Conservation (phyloP, 2,113 vertebrate species). For the Holacanthus passer region DNA sequence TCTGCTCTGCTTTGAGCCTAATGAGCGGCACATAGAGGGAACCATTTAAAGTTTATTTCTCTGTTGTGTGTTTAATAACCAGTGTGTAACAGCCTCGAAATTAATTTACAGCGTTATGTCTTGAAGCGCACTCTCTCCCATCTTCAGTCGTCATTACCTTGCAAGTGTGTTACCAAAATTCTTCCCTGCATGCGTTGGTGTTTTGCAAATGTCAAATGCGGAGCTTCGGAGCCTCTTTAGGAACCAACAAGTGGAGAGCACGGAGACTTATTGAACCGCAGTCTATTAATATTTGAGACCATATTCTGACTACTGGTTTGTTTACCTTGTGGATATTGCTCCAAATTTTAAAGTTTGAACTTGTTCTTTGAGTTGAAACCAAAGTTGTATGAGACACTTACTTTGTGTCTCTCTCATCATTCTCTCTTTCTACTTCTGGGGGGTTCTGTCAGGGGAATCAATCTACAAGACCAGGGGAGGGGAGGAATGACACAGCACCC, state of each 20-base stretch:
- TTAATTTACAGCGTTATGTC: not conserved
- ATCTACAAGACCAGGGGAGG: slow-evolving; percentile 57
- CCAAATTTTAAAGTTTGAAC: slow-evolving; percentile 2
- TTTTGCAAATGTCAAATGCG: slow-evolving; percentile 22
- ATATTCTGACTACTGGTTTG: not conserved
- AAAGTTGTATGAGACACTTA: slow-evolving; percentile 16
- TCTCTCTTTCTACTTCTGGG: slow-evolving; percentile 7
- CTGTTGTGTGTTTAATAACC: slow-evolving; percentile 11
- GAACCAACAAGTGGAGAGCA: not conserved
- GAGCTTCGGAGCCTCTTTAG: not conserved
- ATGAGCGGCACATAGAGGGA: slow-evolving; percentile 11
- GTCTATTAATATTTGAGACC: not conserved
- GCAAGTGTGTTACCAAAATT: not conserved
- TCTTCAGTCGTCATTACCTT: not conserved
- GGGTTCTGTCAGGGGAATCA: slow-evolving; percentile 50
- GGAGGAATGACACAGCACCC: slow-evolving; percentile 44
- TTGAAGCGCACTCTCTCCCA: not conserved
- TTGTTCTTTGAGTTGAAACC: slow-evolving; percentile 11
- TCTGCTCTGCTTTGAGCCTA: slow-evolving; percentile 16
- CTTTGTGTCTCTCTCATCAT: slow-evolving; percentile 25
- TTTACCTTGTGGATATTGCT: slow-evolving; percentile 8
- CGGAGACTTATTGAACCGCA: not conserved
- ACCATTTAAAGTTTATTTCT: slow-evolving; percentile 4
- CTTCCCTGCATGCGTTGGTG: not conserved
- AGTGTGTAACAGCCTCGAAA: slow-evolving; percentile 16